Percentiles rank a stretch among this genome's conserved stretches.
phyloP scores from a whole-genome alignment of 1,140 invertebrate species.

The Apocrypta bakeri region DNA sequence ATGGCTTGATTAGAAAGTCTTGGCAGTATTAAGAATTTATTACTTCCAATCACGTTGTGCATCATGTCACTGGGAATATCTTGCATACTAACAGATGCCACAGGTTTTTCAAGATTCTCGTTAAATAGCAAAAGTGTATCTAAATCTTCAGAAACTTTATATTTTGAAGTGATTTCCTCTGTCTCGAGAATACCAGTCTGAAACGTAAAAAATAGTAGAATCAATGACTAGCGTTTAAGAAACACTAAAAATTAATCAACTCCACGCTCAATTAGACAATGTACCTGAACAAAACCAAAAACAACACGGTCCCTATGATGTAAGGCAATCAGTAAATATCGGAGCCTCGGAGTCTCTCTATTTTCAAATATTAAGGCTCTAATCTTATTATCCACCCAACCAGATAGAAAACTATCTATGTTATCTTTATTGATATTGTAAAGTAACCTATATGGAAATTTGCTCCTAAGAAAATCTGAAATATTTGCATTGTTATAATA shows the following conservation, averaged over 20 bases:
- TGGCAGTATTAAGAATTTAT: conserved; percentile 92
- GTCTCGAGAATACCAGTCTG: conserved; percentile 83
- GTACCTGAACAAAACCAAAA: conserved; percentile 86
- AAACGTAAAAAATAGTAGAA: conserved; percentile 40
- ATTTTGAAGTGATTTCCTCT: conserved; percentile 79
- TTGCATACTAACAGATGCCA: conserved; percentile 89
- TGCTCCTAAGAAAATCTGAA: conserved; percentile 88
- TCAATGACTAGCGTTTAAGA: not conserved
- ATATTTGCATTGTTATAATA: not conserved
- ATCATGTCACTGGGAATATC: conserved; percentile 91
- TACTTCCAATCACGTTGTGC: conserved; percentile 90
- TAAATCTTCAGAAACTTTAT: conserved; percentile 84
- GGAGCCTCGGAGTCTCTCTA: conserved; percentile 82
- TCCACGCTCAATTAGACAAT: not conserved
- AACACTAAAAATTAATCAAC: not conserved
- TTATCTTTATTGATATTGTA: conserved; percentile 82
- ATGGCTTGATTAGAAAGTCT: conserved; percentile 92
- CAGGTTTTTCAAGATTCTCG: conserved; percentile 87
- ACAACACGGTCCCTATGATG: conserved; percentile 88
- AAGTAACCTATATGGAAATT: conserved; percentile 88
- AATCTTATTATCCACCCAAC: conserved; percentile 94
- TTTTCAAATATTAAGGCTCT: conserved; percentile 92
- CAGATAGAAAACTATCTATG: conserved; percentile 86
- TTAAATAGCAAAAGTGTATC: conserved; percentile 94
- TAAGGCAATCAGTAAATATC: conserved; percentile 93